A percentile compares a stretch with the other conserved stretches of the same genome.
phyloP scores from a whole-genome alignment of 2,888 invertebrate genomes.

The Lucinisca nassula region DNA sequence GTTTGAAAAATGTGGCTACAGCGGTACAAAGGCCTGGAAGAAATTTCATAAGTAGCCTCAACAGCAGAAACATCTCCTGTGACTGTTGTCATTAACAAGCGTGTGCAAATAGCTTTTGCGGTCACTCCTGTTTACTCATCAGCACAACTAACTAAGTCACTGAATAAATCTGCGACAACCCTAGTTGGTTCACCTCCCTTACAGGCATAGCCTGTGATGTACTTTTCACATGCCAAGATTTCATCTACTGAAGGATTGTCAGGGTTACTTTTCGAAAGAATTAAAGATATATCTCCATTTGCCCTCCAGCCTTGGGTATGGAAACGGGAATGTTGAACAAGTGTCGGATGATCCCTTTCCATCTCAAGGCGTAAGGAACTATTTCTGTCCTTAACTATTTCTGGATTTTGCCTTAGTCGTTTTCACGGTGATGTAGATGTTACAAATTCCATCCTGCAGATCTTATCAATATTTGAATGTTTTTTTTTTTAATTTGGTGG shows the following conservation, averaged over 20 bases:
- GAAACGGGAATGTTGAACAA: conserved; percentile 24
- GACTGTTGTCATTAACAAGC: conserved; percentile 54
- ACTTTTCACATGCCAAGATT: conserved; percentile 43
- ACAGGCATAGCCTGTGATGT: no score
- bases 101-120: conserved; percentile 38
- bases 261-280: neutral
- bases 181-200: no score
- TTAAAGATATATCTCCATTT: no score
- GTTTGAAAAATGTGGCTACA: conserved; percentile 56
- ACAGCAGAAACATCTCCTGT: conserved; percentile 64
- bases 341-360: neutral
- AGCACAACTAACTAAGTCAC: no score
- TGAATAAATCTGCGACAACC: neutral
- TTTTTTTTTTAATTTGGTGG: no score
- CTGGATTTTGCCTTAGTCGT: no score
- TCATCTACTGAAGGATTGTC: conserved; percentile 48
- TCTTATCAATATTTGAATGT: no score
- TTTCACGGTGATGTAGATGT: no score
- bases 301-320: no score
- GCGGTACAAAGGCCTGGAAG: conserved; percentile 44
- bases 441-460: no score
- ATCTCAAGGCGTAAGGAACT: no score
- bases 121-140: neutral
- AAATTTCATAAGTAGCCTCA: conserved; percentile 61
- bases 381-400: no score